These are phyloP conservation scores for Myiopsitta monachus DNA, from an alignment of 2,113 vertebrate species.

Conservation along the genomic window DNA sequence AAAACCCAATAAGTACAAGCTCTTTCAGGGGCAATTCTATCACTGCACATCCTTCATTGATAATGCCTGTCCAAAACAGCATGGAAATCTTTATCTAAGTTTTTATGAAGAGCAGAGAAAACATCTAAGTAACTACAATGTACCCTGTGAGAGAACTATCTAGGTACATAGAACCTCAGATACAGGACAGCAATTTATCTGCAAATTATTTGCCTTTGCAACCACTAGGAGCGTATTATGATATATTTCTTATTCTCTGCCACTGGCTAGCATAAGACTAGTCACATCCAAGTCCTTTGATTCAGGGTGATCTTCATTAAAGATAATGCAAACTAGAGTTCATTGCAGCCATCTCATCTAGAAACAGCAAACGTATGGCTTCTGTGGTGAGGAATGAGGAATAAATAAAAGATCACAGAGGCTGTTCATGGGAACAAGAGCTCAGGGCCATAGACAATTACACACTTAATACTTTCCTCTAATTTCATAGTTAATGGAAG, in stretches of 20 bases:
- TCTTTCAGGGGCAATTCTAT: neutral
- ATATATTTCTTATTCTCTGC: neutral
- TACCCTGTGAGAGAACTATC: neutral
- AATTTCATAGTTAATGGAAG: slow-evolving; percentile 16
- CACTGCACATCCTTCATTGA: neutral
- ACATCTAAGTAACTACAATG: neutral
- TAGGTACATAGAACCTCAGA: neutral
- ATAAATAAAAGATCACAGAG: neutral
- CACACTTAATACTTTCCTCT: neutral
- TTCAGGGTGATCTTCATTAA: slow-evolving; percentile 1
- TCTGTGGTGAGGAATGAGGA: neutral
- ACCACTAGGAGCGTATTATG: neutral
- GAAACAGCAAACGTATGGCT: neutral
- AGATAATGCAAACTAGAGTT: slow-evolving; percentile 6
- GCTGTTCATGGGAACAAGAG: slow-evolving; percentile 1
- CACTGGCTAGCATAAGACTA: neutral
- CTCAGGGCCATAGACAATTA: neutral
- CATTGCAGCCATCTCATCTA: neutral
- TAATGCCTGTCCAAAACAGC: neutral
- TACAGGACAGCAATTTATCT: neutral
- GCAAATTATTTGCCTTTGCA: neutral
- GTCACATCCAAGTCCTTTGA: neutral
- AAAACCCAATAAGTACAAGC: neutral
- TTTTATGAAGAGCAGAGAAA: neutral
- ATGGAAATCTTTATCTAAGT: neutral